Evolutionary conservation across 2,888 invertebrate genomes (phyloP), one percentile per base, ranked within the genome.

Genomic region (Pegoplata infirma): DNA sequence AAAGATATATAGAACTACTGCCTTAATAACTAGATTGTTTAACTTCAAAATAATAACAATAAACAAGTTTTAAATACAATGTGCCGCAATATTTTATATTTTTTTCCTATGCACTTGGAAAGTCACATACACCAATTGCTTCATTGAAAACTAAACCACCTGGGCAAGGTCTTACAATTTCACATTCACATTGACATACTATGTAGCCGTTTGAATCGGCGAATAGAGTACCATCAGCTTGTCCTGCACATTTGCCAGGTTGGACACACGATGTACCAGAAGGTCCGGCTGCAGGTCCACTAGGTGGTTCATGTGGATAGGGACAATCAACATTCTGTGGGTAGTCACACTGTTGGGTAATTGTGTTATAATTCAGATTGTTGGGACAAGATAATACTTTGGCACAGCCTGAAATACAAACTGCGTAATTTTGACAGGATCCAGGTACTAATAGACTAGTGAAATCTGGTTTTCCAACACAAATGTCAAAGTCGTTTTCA

Each of bases 271-370:
- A 17, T 10, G 32, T 49, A 17, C 85, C 85, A 8, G 85, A 85
- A 7, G 85, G 84, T 5, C 85, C 85, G 8, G 85, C 83, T 0
- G 79, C 80, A 12, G 85, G 72, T 8, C 84, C 84, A 53, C 82
- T 84, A 2, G 85, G 84, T 47, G 51, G 46, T 14, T 10, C 0
- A 46, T 12, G 12, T 6, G 21, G 72, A 47, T 77, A 47, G 8
- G 58, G 75, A 53, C 87, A 87, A 0, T 83, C 63, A 7, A 86
- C 86, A 4, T 76, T 58, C 61, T 81, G 77, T 3, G 84, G 82
- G 68, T 82, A 80, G 32, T 86, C 83, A 53, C 87, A 87, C 0
- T 10, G 5, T 1, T 66, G 25, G 4, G 5, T 21, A 0, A 10
- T 14, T 5, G 66, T 3, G 61, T 83, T 83, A 46, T 84, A 88